These are phyloP conservation scores for Manduca sexta DNA, from an alignment of 1,140 invertebrate species.

Conservation along the genomic window DNA sequence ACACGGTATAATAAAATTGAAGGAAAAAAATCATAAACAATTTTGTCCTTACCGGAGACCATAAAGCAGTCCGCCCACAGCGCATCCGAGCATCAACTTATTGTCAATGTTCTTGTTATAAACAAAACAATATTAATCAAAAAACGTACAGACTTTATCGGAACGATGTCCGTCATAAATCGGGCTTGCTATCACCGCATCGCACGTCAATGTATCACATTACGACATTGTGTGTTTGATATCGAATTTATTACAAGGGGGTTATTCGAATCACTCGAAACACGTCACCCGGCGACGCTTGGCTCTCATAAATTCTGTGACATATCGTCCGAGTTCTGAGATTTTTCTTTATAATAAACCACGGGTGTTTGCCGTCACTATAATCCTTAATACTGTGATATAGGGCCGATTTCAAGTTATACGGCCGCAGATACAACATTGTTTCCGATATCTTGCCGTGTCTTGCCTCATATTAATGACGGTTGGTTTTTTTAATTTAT, in stretches of 20 bases:
- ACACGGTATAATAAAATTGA: no score
- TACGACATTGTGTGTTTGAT: conserved; percentile 49
- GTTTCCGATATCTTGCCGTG: conserved; percentile 33
- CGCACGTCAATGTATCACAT: conserved; percentile 43
- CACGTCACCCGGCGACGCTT: conserved; percentile 40
- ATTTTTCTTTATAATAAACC: conserved; percentile 42
- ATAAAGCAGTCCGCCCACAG: no score
- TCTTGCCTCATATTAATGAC: conserved; percentile 55
- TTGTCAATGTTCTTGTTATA: conserved; percentile 7
- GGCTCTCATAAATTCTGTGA: conserved; percentile 54
- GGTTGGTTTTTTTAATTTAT: conserved; percentile 49
- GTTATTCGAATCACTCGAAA: conserved; percentile 47
- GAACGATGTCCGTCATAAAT: conserved; percentile 34
- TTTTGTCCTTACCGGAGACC: no score
- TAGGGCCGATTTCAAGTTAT: conserved; percentile 22
- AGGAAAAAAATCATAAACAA: no score
- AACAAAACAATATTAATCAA: conserved; percentile 38
- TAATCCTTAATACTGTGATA: conserved; percentile 13
- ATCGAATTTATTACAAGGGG: conserved; percentile 44
- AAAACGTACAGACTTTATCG: conserved; percentile 21
- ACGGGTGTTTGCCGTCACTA: neutral
- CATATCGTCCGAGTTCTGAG: conserved; percentile 47
- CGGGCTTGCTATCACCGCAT: conserved; percentile 34
- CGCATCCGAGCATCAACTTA: neutral
- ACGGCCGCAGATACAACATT: conserved; percentile 7